Percentiles rank a stretch among this genome's conserved stretches.
Conservation (phyloP, 92 coral and sea anemone species). For the Virgularia gustaviana region DNA sequence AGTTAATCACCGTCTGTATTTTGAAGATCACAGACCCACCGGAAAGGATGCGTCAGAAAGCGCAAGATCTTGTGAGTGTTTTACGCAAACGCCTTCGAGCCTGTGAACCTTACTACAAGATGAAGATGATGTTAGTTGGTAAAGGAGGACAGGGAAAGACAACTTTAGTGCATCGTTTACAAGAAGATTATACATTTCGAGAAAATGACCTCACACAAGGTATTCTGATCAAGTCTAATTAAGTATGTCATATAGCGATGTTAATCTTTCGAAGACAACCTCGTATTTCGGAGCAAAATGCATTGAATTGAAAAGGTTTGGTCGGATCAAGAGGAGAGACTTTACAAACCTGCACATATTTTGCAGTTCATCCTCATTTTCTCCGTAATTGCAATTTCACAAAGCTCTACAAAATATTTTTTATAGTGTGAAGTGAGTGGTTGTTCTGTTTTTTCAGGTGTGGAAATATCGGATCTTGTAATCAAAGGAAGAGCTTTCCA, state of each 20-base stretch:
- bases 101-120: slow-evolving; percentile 70
- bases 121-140: slow-evolving; percentile 95
- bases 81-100: slow-evolving; percentile 74
- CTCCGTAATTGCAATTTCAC: no score
- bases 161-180: slow-evolving; percentile 83
- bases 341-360: no score
- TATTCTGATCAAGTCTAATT: slow-evolving; percentile 26
- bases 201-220: slow-evolving; percentile 81
- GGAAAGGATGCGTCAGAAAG: slow-evolving; percentile 65
- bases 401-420: no score
- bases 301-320: no score
- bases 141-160: slow-evolving; percentile 92
- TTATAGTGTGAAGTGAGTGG: no score
- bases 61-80: slow-evolving; percentile 66
- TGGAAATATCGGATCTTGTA: slow-evolving; percentile 75
- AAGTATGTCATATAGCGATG: background rate
- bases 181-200: slow-evolving; percentile 64
- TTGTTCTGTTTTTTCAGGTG: no score
- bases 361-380: no score
- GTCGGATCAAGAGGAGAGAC: no score
- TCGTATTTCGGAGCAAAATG: no score
- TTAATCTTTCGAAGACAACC: background rate
- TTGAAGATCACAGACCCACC: slow-evolving; percentile 91
- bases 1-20: no score
- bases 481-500: slow-evolving; percentile 51